Base-by-base conservation (phyloP, 1,140 invertebrate genomes). In the Tribolium castaneum region DNA sequence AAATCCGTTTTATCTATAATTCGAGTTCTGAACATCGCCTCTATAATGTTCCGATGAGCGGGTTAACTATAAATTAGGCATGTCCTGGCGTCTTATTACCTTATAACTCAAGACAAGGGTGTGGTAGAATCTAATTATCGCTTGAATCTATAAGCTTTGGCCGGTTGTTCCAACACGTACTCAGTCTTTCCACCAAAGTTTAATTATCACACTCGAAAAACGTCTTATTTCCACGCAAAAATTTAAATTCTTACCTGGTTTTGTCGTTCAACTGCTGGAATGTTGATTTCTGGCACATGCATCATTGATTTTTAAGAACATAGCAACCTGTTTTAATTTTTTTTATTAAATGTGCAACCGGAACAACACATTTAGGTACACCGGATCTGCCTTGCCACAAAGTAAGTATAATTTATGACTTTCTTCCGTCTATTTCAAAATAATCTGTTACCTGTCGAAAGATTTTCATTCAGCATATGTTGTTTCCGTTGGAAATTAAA, bases 61-160 rank as follows among this genome's bases (percentile, higher is more conserved):
- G 80, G 78, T 81, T 80, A 81, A 83, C 83, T 82, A 84, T 84
- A 84, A 84, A 84, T 84, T 84, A 83, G 78, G 71, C 82, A 80
- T 82, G 81, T 81, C 80, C 78, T 78, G 77, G 79, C 80, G 70
- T 83, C 84, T 84, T 84, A 85, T 85, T 85, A 85, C 82, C 80
- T 84, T 84, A 83, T 83, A 85, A 85, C 84, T 85, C 82, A 83
- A 82, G 83, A 83, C 82, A 82, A 83, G 82, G 82, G 82, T 83
- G 83, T 84, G 82, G 80, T 78, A 62, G 80, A 82, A 83, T 83
- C 80, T 83, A 84, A 84, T 84, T 84, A 84, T 84, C 81, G 80
- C 78, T 75, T 78, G 62, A 82, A 83, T 84, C 83, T 83, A 83
- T 84, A 83, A 82, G 81, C 82, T 80, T 78, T 78, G 78, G 77